Evolutionary conservation across 1,140 invertebrate genomes (phyloP), one percentile per base, ranked within the genome.

Genomic region (Penaeus chinensis): DNA sequence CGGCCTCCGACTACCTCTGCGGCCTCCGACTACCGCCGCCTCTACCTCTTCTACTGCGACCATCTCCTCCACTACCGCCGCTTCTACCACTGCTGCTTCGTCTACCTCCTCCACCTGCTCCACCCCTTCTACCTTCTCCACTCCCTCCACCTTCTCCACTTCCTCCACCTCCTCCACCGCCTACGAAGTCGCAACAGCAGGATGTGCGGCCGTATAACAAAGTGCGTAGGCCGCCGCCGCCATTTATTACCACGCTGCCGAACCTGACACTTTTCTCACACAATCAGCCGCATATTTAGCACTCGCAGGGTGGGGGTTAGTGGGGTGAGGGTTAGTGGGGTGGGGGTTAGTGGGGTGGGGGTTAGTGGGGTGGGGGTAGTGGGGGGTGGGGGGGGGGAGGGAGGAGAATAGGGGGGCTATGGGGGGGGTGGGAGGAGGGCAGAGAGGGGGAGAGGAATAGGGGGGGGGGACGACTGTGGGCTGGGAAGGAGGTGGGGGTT

Each of bases 261-360:
- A 24, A 78, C 24, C 76, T 20, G 24, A 78, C 76, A 78, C 24
- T 78, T 47, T n/a, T 42, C 76, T n/a, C 76, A 78, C 76, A 78
- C 76, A 24, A 42, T 78, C 24, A 78, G 54, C 54, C 54, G 54
- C 54, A 54, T 54, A 54, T 54, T 54, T 54, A 54, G 54, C 54
- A 8, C 54, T 54, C 54, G 10, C 16, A 11, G 54, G 47, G 47
- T 10, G 11, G 47, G 47, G 47, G 7, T 47, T 47, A 47, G 47
- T 7, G 47, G 54, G 54, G 54, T 0, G 11, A 11, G 11, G 54
- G 54, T 0, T 0, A 54, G 37, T 37, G 47, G 47, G 47, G 10
- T 3, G 13, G 47, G 47, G 10, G 47, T 8, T 3, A 8, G 47
- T 0, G 13, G 47, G 10, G 47, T 8, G 47, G 47, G 47, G 47